phyloP scores from a whole-genome alignment of 2,888 invertebrate genomes.

The Agonopterix heracliana region DNA sequence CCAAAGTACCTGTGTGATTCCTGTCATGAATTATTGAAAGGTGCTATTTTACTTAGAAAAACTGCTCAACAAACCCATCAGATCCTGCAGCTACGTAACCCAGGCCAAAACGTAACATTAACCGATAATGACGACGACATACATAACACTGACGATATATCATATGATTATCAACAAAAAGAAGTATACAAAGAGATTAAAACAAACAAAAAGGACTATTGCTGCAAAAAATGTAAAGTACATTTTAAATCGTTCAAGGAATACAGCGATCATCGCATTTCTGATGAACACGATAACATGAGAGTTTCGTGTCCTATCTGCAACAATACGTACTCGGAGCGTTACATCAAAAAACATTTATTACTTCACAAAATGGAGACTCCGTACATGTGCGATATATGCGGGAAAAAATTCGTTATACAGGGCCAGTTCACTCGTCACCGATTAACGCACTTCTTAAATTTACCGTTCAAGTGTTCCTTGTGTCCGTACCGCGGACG shows the following conservation, averaged over 20 bases:
- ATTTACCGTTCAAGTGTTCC: constrained; percentile 30
- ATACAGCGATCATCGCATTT: constrained; percentile 43
- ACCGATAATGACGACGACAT: background rate
- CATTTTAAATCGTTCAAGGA: constrained; percentile 42
- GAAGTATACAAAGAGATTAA: constrained; percentile 15
- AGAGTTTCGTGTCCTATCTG: constrained; percentile 47
- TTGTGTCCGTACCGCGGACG: constrained; percentile 60
- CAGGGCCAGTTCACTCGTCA: constrained; percentile 51
- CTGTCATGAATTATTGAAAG: constrained; percentile 46
- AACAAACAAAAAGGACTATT: constrained; percentile 16
- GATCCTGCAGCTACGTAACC: background rate
- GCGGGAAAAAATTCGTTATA: constrained; percentile 52
- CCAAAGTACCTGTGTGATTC: constrained; percentile 52
- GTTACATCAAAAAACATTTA: constrained; percentile 51
- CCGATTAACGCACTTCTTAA: constrained; percentile 51
- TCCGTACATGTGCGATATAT: constrained; percentile 56
- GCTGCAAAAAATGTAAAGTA: constrained; percentile 47
- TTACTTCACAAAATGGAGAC: constrained; percentile 35
- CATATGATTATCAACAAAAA: constrained; percentile 16
- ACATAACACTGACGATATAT: background rate
- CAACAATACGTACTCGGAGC: constrained; percentile 42
- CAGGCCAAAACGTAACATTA: background rate
- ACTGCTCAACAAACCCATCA: constrained; percentile 43
- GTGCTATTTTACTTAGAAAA: constrained; percentile 54
- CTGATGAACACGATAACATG: constrained; percentile 51